phyloP scores from a whole-genome alignment of 2,113 vertebrate genomes.

The Melanotaenia duboulayi region DNA sequence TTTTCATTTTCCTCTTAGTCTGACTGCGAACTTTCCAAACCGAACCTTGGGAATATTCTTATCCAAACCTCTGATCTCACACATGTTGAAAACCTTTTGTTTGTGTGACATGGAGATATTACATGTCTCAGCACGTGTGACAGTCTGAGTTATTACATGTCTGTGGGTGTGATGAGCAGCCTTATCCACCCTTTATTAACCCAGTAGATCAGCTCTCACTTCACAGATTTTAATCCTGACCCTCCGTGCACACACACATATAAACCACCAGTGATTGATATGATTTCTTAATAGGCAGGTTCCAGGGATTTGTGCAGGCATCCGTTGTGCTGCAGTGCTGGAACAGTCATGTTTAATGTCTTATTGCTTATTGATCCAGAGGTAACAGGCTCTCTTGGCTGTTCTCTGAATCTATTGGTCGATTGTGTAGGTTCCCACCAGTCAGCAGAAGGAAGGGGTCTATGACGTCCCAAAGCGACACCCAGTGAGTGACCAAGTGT shows the following conservation, averaged over 20 bases:
- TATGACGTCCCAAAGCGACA: slow-evolving; percentile 99
- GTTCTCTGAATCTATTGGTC: slow-evolving; percentile 68
- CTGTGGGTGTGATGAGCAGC: slow-evolving; percentile 66
- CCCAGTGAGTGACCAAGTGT: slow-evolving; percentile 96
- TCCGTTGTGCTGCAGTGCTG: slow-evolving; percentile 30
- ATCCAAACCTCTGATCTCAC: slow-evolving; percentile 43
- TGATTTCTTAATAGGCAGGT: slow-evolving; percentile 13
- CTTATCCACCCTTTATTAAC: slow-evolving; percentile 68
- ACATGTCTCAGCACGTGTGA: slow-evolving; percentile 68
- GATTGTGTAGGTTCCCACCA: slow-evolving; percentile 94
- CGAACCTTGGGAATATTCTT: slow-evolving; percentile 11
- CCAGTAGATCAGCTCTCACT: slow-evolving; percentile 58
- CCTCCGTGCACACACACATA: slow-evolving; percentile 13
- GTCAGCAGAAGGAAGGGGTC: slow-evolving; percentile 99
- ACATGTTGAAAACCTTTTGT: slow-evolving; percentile 52
- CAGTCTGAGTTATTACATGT: slow-evolving; percentile 77
- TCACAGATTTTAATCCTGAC: slow-evolving; percentile 74
- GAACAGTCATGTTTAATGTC: slow-evolving; percentile 32
- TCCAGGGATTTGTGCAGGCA: slow-evolving; percentile 21
- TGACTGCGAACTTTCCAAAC: slow-evolving; percentile 33
- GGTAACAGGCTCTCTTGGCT: slow-evolving; percentile 74
- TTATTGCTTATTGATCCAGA: slow-evolving; percentile 56
- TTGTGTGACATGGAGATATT: slow-evolving; percentile 67
- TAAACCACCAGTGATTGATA: slow-evolving; percentile 42
- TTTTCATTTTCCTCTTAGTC: slow-evolving; percentile 39